Evolutionary conservation across 2,797 vertebrate genomes (phyloP).

Genomic region (Darevskia mixta): DNA sequence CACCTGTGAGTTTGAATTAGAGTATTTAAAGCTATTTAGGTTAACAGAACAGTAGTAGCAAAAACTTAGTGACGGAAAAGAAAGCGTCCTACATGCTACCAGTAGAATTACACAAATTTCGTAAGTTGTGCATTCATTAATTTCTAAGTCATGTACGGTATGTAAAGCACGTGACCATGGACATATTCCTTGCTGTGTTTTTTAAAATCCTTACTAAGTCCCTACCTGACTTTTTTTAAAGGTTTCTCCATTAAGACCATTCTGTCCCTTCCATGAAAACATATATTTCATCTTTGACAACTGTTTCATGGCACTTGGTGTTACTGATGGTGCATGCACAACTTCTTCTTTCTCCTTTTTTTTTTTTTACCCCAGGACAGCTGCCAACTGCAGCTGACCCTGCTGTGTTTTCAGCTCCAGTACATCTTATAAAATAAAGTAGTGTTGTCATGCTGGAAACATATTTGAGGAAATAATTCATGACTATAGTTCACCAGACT

Average conservation of each 20-base stretch:
- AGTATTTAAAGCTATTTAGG: constrained; percentile 7
- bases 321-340: constrained; percentile 13
- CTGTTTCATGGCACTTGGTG: not conserved
- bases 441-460: not conserved
- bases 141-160: constrained; percentile 31
- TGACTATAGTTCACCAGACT: not conserved
- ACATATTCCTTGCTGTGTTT: constrained; percentile 45
- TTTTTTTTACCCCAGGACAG: constrained; percentile 4
- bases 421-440: not conserved
- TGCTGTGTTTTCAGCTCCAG: not conserved
- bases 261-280: constrained; percentile 25
- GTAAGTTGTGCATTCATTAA: constrained; percentile 15
- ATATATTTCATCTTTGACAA: constrained; percentile 1
- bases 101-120: constrained; percentile 35
- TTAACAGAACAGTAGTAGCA: constrained; percentile 40
- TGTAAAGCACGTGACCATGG: constrained; percentile 47
- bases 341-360: constrained; percentile 27
- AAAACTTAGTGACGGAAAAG: constrained; percentile 41
- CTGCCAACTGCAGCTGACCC: constrained; percentile 17
- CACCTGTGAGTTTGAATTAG: not conserved
- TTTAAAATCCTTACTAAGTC: constrained; percentile 45
- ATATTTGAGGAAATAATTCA: constrained; percentile 9
- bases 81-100: constrained; percentile 20
- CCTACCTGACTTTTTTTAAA: constrained; percentile 2
- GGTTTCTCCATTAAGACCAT: constrained; percentile 8